Base-by-base conservation (phyloP, 2,113 vertebrate genomes). In the Urocolius indicus region DNA sequence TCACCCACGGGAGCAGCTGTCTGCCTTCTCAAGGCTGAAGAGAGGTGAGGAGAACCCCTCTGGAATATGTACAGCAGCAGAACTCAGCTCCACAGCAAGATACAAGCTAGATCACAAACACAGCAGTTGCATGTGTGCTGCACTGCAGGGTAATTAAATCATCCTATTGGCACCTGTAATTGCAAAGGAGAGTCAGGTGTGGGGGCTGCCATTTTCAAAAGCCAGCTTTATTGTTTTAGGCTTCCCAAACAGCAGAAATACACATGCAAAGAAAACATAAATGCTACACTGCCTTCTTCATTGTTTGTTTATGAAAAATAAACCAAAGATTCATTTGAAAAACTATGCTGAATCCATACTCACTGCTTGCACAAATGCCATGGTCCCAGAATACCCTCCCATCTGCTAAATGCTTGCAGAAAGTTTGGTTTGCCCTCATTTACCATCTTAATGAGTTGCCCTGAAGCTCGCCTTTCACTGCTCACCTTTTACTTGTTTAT, bases 31-130 rank as follows among this genome's bases (percentile, higher is more conserved):
- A 63, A n/a, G 43, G 49, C n/a, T 49, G 21, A 5, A 29, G 20
- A 4, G 3, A 16, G 16, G 10, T 5, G 6, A 49, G 65, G 21
- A 45, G 38, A 8, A 48, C 6, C 18, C 11, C 14, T 22, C 1
- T 3, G 23, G 0, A 6, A 20, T 14, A 3, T 0, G 5, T 2
- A 3, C 5, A 14, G 23, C 45, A 34, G 5, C 0, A 17, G 24
- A 21, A 32, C 66, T 51, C 38, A 5, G 49, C 69, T 43, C 21
- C 34, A 4, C 5, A 17, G 19, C 65, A 32, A 69, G 61, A 13
- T 0, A 3, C 8, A 7, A 6, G 3, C 11, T 3, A 22, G 55
- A 58, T 2, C 69, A 55, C 85, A 27, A 20, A 10, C 3, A 5
- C 23, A 4, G 0, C 45, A 1, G 7, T 4, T 49, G 34, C 46